Base-by-base conservation (phyloP, 2,797 vertebrate species). In the Muscicapa striata region DNA sequence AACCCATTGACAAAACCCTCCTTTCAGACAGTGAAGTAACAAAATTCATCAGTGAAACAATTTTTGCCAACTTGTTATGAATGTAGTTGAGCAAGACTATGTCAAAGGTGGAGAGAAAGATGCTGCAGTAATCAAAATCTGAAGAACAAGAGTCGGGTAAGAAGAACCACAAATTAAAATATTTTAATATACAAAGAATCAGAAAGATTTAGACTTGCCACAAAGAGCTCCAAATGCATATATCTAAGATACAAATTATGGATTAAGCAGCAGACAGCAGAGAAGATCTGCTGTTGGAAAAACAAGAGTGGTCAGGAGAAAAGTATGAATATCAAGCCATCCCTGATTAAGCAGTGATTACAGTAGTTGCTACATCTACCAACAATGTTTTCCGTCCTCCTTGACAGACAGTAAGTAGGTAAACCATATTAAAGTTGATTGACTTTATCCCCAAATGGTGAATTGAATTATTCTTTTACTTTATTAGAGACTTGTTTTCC, bases 81-180 rank as follows among this genome's bases (percentile, higher is more conserved):
- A 78, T 6, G 22, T 14, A 58, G 49, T 94, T 96, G 91, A 69
- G 91, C 34, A 92, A 89, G 63, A 91, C 80, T 93, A 57, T 93
- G 95, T 77, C 91, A 96, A 91, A 93, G 83, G 89, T 61, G 48
- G 38, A 76, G 67, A 90, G 68, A 94, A 90, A 95, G 59, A 89
- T 30, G 87, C 52, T 88, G 70, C 15, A 78, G 62, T 88, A 94
- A 95, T 90, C 90, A 84, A 84, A 94, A 81, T 38, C 6, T 59
- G 40, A 78, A 54, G 34, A 88, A 66, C 26, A 64, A 89, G 41
- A 84, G 81, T 48, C 11, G 24, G 36, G 36, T 45, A 76, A 68
- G 16, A 74, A 36, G 24, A 75, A 26, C 8, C 58, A 83, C 26
- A 63, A 66, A 11, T 18, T 30, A 55, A n/a, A 63, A 24, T 27